A percentile compares a stretch with the other conserved stretches of the same genome.
phyloP scores from a whole-genome alignment of 2,797 vertebrate species.

The Pseudomugil gertrudae region DNA sequence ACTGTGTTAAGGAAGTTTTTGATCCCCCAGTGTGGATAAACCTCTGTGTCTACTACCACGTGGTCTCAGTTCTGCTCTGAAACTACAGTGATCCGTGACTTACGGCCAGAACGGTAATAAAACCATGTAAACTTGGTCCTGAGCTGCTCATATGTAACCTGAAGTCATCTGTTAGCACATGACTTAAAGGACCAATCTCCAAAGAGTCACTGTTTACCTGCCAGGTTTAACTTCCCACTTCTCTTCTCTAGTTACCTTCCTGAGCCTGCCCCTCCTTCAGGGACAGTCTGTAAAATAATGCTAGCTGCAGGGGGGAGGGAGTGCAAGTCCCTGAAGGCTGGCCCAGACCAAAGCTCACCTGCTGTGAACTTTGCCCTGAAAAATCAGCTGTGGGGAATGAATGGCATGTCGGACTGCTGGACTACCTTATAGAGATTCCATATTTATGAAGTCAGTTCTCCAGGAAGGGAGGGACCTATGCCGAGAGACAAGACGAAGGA shows the following conservation, averaged over 20 bases:
- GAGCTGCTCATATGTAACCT: background rate
- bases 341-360: constrained; percentile 64
- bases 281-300: constrained; percentile 51
- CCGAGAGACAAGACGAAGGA: constrained; percentile 38
- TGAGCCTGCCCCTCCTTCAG: constrained; percentile 52
- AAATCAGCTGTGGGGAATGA: constrained; percentile 87
- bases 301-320: constrained; percentile 16
- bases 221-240: constrained; percentile 78
- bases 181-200: constrained; percentile 42
- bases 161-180: constrained; percentile 9
- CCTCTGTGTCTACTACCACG: too few species aligned
- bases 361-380: constrained; percentile 82
- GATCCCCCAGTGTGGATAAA: too few species aligned
- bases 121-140: too few species aligned
- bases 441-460: constrained; percentile 79
- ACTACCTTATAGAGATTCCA: constrained; percentile 76
- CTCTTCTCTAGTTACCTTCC: constrained; percentile 76
- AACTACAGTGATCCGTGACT: too few species aligned
- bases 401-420: constrained; percentile 81
- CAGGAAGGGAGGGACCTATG: constrained; percentile 72
- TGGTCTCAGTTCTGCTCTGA: too few species aligned
- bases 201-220: constrained; percentile 62
- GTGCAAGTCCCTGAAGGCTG: constrained; percentile 42
- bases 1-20: too few species aligned
- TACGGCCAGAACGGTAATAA: too few species aligned